phyloP scores from a whole-genome alignment of 2,113 vertebrate species.

The Mobula birostris region DNA sequence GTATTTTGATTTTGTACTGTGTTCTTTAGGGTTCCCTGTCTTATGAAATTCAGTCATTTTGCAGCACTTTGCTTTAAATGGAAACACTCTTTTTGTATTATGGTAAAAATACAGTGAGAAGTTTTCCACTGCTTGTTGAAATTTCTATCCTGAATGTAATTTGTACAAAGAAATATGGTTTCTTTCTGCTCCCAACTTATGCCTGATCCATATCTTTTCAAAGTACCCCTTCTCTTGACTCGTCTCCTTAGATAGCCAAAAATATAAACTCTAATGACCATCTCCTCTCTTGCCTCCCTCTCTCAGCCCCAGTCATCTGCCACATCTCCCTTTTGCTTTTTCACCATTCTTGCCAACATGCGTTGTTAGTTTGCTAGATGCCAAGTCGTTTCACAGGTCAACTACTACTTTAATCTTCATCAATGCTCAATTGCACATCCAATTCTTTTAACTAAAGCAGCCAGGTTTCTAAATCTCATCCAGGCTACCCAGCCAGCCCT shows the following conservation, averaged over 20 bases:
- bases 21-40: too few species aligned
- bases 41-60: neutral
- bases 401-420: neutral
- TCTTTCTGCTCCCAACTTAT: neutral
- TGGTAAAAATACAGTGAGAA: neutral
- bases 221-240: too few species aligned
- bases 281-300: neutral
- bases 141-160: neutral
- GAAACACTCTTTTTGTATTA: neutral
- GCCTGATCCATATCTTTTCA: neutral
- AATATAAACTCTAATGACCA: neutral
- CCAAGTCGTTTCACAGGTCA: neutral
- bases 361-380: neutral
- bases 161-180: neutral
- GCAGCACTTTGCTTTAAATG: neutral
- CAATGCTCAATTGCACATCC: neutral
- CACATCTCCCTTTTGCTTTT: neutral
- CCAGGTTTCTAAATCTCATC: neutral
- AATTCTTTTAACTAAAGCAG: neutral
- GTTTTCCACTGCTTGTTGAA: neutral
- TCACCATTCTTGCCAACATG: neutral
- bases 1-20: too few species aligned
- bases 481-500: too few species aligned
- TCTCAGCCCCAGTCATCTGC: neutral
- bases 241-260: neutral